These are phyloP conservation scores for Pseudochirops cupreus DNA, from an alignment of 2,797 vertebrate genomes.

Conservation along the genomic window DNA sequence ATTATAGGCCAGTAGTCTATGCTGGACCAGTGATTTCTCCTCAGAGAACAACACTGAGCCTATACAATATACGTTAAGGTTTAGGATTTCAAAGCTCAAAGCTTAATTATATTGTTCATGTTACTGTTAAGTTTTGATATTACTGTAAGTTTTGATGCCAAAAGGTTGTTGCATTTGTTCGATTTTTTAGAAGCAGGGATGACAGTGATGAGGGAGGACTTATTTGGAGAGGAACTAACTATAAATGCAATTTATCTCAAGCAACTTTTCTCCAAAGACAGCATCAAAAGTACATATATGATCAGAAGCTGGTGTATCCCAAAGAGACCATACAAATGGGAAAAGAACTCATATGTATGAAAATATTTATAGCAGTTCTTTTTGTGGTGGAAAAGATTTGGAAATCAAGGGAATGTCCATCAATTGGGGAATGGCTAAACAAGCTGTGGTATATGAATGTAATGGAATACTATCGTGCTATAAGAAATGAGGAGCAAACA, in stretches of 20 bases:
- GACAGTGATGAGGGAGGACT: neutral
- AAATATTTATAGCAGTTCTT: too few relatives aligned
- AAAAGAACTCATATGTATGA: too few relatives aligned
- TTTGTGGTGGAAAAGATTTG: too few relatives aligned
- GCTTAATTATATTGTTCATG: neutral
- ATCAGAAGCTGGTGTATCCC: neutral
- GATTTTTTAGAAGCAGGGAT: neutral
- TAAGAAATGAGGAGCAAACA: too few relatives aligned
- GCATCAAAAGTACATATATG: neutral
- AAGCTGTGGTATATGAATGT: too few relatives aligned
- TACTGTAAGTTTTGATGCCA: neutral
- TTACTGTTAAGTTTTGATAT: neutral
- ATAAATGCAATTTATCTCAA: neutral
- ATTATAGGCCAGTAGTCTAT: conserved; percentile 16
- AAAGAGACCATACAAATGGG: too few relatives aligned
- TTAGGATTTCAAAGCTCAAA: neutral
- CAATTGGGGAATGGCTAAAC: too few relatives aligned
- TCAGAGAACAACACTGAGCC: conserved; percentile 2
- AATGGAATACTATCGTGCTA: too few relatives aligned
- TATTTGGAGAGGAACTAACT: neutral
- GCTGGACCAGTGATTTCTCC: conserved; percentile 14
- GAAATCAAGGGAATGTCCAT: too few relatives aligned
- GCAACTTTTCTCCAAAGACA: neutral
- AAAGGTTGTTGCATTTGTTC: neutral
- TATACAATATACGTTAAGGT: neutral